Conservation (phyloP, 1,140 invertebrate genomes). For the Sitophilus oryzae region DNA sequence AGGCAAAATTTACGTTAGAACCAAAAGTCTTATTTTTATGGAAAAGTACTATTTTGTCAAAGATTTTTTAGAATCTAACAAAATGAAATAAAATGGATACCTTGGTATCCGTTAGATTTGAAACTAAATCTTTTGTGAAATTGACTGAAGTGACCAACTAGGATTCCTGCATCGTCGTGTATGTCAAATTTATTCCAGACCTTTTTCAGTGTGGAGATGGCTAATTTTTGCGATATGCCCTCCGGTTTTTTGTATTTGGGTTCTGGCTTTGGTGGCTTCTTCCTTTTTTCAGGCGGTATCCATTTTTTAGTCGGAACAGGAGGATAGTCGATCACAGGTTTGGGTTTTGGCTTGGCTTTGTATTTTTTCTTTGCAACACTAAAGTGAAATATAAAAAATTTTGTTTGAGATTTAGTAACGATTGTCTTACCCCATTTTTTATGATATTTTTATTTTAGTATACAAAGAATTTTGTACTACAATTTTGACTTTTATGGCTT, state of each 20-base stretch:
- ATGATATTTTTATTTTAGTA: not conserved
- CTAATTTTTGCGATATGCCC: conserved; percentile 30
- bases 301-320: conserved; percentile 37
- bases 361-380: conserved; percentile 9
- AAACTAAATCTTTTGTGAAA: conserved; percentile 31
- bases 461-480: not conserved
- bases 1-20: no score
- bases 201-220: conserved; percentile 33
- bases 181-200: conserved; percentile 34
- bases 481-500: not conserved
- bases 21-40: no score
- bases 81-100: no score
- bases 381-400: no score
- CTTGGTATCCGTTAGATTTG: conserved; percentile 36
- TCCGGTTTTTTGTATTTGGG: conserved; percentile 31
- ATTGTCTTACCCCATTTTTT: not conserved
- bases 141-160: conserved; percentile 32
- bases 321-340: conserved; percentile 34
- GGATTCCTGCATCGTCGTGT: conserved; percentile 18
- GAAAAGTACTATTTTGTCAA: no score
- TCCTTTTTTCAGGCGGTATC: conserved; percentile 36
- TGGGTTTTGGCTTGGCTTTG: conserved; percentile 18
- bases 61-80: no score
- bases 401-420: not conserved
- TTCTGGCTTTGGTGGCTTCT: conserved; percentile 20